Percentiles rank a stretch among this genome's conserved stretches.
These are phyloP conservation scores for Papilio aristodemus DNA, from an alignment of 1,140 invertebrate species.

Conservation along the genomic window DNA sequence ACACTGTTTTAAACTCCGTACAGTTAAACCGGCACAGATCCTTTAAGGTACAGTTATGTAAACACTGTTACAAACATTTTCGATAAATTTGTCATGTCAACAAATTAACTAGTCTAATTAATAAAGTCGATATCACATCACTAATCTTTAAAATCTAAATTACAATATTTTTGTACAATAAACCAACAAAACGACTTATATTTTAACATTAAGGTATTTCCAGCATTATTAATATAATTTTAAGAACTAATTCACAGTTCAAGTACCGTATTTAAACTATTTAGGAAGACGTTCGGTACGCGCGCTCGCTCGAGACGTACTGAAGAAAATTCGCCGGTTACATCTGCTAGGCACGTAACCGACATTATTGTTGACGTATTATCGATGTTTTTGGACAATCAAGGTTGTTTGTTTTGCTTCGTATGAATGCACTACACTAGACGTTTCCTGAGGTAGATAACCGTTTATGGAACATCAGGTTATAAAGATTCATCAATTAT, in stretches of 20 bases:
- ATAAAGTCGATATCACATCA: constrained; percentile 2
- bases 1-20: constrained; percentile 22
- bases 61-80: not conserved
- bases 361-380: not conserved
- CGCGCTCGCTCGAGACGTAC: not conserved
- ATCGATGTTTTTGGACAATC: constrained; percentile 24
- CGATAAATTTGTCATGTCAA: not conserved
- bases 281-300: not conserved
- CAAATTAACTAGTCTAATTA: not conserved
- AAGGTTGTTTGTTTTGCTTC: constrained; percentile 21
- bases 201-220: not conserved
- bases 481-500: not conserved
- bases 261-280: not conserved
- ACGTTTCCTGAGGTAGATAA: not conserved
- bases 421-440: not conserved
- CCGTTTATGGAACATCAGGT: constrained; percentile 13
- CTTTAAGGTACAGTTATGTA: not conserved
- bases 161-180: not conserved
- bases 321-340: constrained; percentile 20
- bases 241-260: not conserved
- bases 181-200: not conserved
- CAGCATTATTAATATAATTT: constrained; percentile 5
- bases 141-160: not conserved
- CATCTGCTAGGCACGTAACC: constrained; percentile 24
- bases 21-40: not conserved